These are phyloP conservation scores for Lasioglossum vierecki DNA, from an alignment of 2,888 invertebrate genomes.

Conservation along the genomic window DNA sequence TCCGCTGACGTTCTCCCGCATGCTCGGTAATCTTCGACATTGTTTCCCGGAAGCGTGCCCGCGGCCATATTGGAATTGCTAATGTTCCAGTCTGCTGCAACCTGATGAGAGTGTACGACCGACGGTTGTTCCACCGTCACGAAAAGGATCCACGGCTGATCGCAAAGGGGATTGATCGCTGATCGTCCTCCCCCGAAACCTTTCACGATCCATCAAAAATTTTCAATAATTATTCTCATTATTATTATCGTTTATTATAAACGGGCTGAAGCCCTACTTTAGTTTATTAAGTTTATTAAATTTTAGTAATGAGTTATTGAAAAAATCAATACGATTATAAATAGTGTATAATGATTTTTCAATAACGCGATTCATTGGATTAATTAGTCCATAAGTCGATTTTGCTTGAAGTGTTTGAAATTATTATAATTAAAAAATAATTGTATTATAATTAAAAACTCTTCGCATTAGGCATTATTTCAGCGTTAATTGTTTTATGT, in stretches of 20 bases:
- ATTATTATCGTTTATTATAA: too few species aligned
- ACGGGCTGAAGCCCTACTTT: too few species aligned
- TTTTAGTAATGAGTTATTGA: too few species aligned
- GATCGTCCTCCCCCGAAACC: neutral
- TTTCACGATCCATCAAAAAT: neutral
- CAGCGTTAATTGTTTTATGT: neutral
- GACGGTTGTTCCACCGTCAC: slow-evolving; percentile 33
- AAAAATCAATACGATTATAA: too few species aligned
- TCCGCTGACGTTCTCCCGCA: slow-evolving; percentile 57
- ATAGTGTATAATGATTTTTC: too few species aligned
- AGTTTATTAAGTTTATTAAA: too few species aligned
- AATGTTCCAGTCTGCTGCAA: slow-evolving; percentile 71
- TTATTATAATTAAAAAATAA: too few species aligned
- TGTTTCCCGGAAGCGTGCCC: slow-evolving; percentile 78
- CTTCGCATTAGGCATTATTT: neutral
- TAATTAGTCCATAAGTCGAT: too few species aligned
- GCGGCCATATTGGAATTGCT: slow-evolving; percentile 80
- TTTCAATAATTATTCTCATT: neutral
- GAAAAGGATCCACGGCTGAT: slow-evolving; percentile 44
- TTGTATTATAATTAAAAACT: neutral
- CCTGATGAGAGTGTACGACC: slow-evolving; percentile 55
- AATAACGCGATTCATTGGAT: too few species aligned
- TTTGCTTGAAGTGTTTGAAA: too few species aligned
- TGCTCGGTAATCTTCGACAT: slow-evolving; percentile 81
- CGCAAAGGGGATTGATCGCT: slow-evolving; percentile 40